Percentiles rank a stretch among this genome's conserved stretches.
phyloP scores from a whole-genome alignment of 2,888 invertebrate species.

The Masnerella sp. region DNA sequence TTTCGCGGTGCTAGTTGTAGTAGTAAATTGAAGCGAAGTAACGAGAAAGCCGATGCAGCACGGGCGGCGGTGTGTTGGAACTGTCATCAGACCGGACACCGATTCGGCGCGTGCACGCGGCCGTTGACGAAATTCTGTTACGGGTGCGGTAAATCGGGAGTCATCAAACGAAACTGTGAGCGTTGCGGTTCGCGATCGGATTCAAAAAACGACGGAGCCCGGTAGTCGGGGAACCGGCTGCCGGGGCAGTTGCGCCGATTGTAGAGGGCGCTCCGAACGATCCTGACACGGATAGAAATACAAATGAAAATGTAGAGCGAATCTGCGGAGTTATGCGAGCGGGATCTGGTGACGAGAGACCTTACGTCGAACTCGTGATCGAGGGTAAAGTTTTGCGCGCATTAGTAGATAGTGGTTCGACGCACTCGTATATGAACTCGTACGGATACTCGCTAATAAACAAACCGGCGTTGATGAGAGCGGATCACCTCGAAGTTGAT shows the following conservation, averaged over 20 bases:
- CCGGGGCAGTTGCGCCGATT: too few relatives aligned
- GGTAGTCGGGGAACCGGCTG: too few relatives aligned
- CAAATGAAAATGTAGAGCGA: too few relatives aligned
- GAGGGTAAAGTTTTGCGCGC: background rate
- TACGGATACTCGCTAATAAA: background rate
- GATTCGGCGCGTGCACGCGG: background rate
- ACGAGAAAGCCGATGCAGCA: too few relatives aligned
- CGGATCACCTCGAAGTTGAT: too few relatives aligned
- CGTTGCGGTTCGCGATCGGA: background rate
- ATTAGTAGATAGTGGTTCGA: slow-evolving; percentile 7
- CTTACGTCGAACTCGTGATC: background rate
- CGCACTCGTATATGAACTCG: background rate
- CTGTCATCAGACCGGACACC: background rate
- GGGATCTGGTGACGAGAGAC: slow-evolving; percentile 15
- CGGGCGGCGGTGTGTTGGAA: too few relatives aligned
- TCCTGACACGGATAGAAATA: too few relatives aligned
- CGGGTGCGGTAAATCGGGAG: background rate
- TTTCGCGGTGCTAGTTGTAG: too few relatives aligned
- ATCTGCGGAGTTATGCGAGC: too few relatives aligned
- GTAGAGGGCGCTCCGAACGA: too few relatives aligned
- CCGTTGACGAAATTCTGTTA: background rate
- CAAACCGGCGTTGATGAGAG: too few relatives aligned
- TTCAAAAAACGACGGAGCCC: background rate
- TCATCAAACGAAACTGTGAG: background rate
- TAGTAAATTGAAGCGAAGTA: too few relatives aligned